Evolutionary conservation across 2,888 invertebrate species (phyloP), one percentile per base, ranked within the genome.

Genomic region (Anarsia innoxiella): DNA sequence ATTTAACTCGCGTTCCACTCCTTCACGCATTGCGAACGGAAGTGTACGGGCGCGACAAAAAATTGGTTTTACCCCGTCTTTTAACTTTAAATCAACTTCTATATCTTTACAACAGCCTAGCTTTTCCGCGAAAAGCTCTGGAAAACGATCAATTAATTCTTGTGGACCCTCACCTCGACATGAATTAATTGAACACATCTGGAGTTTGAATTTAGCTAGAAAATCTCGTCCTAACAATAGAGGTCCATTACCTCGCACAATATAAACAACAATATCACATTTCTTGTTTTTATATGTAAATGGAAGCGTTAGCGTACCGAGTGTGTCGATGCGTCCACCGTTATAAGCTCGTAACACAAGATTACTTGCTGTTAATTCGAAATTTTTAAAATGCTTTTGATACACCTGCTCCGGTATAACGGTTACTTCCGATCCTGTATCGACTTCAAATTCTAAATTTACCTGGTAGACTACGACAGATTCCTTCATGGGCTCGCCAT

Each of bases 371-470:
- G 4, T 40, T 10, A 28, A 16, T 23, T 35, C 12, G 5, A 9
- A n/a, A 3, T 25, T n/a, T 25, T 4, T 11, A 35, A 19, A 10
- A 9, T 2, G 6, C 12, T 15, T 13, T 27, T n/a, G 11, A 9
- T 10, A 29, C 31, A 39, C 16, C 15, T 8, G 12, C 2, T 31
- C 32, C 12, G 39, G 25, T n/a, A 42, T 27, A 9, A 34, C 31
- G 4, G 34, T 42, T 3, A 36, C 39, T 5, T 29, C 10, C 2
- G 41, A 36, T 14, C 41, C 41, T 2, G 38, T 38, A 31, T 41
- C 41, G 12, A 41, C 23, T 15, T 36, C 30, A 31, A 31, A 36
- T 10, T 13, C 6, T 11, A 30, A 3, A 1, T 10, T 14, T 11
- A 12, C 2, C 11, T 15, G 23, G 10, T 30, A 14, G 8, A 31